Evolutionary conservation across 1,140 invertebrate genomes (phyloP).

Genomic region (Rhyacophila brunnea): DNA sequence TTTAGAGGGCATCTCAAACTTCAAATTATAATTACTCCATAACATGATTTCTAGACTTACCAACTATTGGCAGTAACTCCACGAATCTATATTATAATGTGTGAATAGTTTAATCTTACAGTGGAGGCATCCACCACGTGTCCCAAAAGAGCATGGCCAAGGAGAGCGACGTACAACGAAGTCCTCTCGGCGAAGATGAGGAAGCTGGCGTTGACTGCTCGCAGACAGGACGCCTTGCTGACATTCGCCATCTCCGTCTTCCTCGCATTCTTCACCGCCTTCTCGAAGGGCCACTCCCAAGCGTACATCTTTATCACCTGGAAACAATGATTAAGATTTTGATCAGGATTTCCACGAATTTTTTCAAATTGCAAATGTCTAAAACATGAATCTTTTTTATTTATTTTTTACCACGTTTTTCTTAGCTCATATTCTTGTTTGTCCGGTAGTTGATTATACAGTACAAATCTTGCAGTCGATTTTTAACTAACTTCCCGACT

Average conservation of each 20-base stretch:
- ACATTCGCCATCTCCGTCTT: constrained; percentile 61
- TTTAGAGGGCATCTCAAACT: no score
- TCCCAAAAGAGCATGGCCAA: constrained; percentile 60
- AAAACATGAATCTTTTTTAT: not conserved
- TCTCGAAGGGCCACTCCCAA: constrained; percentile 71
- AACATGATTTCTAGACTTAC: no score
- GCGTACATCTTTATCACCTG: constrained; percentile 76
- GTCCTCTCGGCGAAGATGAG: constrained; percentile 63
- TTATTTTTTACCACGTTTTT: no score
- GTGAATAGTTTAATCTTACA: constrained; percentile 41
- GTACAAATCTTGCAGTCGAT: no score
- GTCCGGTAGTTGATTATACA: no score
- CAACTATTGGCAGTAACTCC: no score
- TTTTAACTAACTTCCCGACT: no score
- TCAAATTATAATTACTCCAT: no score
- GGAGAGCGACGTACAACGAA: constrained; percentile 63
- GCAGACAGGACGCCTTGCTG: constrained; percentile 58
- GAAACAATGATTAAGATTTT: not conserved
- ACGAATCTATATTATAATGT: no score
- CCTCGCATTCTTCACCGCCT: constrained; percentile 55
- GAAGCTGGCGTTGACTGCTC: constrained; percentile 61
- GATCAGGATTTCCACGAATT: no score
- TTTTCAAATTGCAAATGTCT: no score
- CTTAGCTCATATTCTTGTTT: no score
- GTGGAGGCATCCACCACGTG: constrained; percentile 65